These are phyloP conservation scores for Atopsyche davidsoni DNA, from an alignment of 1,140 invertebrate species.

Conservation along the genomic window DNA sequence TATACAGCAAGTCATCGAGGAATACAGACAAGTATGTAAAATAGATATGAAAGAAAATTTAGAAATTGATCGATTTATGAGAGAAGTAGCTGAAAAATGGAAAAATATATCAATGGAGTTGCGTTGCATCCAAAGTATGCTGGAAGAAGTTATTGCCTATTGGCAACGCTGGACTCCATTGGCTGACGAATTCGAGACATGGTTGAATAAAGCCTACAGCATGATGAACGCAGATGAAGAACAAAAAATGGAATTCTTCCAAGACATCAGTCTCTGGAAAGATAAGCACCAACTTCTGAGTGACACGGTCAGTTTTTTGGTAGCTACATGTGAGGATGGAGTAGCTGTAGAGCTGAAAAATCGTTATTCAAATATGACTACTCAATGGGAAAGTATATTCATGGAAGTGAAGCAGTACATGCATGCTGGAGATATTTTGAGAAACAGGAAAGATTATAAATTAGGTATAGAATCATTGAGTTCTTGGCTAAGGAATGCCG, in stretches of 20 bases:
- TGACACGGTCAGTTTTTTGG: conserved; percentile 81
- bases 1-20: conserved; percentile 86
- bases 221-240: conserved; percentile 74
- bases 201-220: conserved; percentile 74
- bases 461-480: conserved; percentile 69
- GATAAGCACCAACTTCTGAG: conserved; percentile 78
- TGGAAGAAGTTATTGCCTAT: conserved; percentile 82
- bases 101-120: conserved; percentile 84
- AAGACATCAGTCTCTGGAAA: conserved; percentile 84
- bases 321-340: conserved; percentile 77
- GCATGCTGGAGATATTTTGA: conserved; percentile 78
- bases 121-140: conserved; percentile 78
- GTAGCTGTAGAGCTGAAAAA: conserved; percentile 72
- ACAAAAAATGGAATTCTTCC: conserved; percentile 80
- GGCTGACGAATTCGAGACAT: conserved; percentile 68
- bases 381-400: conserved; percentile 77
- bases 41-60: conserved; percentile 69
- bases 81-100: conserved; percentile 82
- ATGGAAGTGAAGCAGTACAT: conserved; percentile 77
- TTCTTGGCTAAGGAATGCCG: conserved; percentile 73
- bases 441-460: conserved; percentile 75
- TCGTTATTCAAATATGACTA: conserved; percentile 62
- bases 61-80: conserved; percentile 77
- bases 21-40: conserved; percentile 82
- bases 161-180: conserved; percentile 79